phyloP scores from a whole-genome alignment of 2,888 invertebrate genomes.

The Agriotes lineatus region DNA sequence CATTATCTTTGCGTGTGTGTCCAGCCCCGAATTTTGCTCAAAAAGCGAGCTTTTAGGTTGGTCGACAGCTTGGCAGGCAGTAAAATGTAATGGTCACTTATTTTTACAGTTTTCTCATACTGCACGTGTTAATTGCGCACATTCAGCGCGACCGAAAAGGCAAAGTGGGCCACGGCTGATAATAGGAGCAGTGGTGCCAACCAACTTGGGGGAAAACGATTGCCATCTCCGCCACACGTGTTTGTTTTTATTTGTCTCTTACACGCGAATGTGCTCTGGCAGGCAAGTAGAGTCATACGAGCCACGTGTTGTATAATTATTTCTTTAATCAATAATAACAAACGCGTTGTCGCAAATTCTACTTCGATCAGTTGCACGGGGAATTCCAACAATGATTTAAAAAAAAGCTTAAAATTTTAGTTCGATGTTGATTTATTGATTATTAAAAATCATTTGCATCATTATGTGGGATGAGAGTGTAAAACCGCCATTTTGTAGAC shows the following conservation, averaged over 20 bases:
- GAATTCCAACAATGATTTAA: too few relatives aligned
- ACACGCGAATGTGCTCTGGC: constrained; percentile 2
- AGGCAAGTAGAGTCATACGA: background rate
- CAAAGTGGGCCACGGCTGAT: constrained; percentile 37
- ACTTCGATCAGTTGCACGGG: too few relatives aligned
- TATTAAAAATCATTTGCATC: too few relatives aligned
- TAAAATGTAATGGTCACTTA: too few relatives aligned
- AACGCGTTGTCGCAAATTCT: background rate
- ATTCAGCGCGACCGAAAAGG: background rate
- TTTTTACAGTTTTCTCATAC: too few relatives aligned
- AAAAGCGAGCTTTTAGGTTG: background rate
- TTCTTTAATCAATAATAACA: background rate
- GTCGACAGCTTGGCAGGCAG: too few relatives aligned
- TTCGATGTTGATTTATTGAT: too few relatives aligned
- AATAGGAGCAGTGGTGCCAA: constrained; percentile 35
- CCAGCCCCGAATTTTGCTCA: background rate
- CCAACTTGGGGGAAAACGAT: too few relatives aligned
- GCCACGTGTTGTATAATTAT: constrained; percentile 1
- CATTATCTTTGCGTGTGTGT: background rate
- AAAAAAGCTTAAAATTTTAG: too few relatives aligned
- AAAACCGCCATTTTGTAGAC: too few relatives aligned
- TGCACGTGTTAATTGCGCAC: background rate
- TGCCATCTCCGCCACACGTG: constrained; percentile 1
- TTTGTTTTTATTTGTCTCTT: background rate
- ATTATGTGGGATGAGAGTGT: too few relatives aligned